Evolutionary conservation across 2,113 vertebrate genomes (phyloP), one percentile per base, ranked within the genome.

Genomic region (Gallinago jamesoni): DNA sequence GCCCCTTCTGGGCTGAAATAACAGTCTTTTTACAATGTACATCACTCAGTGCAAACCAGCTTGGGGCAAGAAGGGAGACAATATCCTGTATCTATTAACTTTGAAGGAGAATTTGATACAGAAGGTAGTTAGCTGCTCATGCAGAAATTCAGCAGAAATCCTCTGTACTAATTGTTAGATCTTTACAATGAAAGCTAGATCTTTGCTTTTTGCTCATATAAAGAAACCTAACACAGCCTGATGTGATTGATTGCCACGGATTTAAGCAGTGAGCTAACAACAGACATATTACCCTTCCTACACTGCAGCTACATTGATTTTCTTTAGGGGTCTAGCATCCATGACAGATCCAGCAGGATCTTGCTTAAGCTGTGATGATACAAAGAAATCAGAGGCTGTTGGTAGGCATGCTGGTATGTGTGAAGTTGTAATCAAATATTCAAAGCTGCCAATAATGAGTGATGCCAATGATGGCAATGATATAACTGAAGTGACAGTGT

Each of bases 371-470:
- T 86, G 47, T 47, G 73, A 70, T 50, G 66, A 22, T 25, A 48
- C 41, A 57, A 20, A 69, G 70, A 67, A 76, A 57, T 37, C 30
- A 21, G 66, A 94, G 78, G 17, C 74, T 69, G 66, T n/a, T 82
- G 37, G 53, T 21, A 86, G 72, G 89, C 68, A 62, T 19, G 59
- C 2, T 8, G 48, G 31, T 11, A 16, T 50, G 66, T 78, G 83
- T 89, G 81, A 95, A 84, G 70, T 9, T 91, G 63, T 27, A 76
- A 91, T 90, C 55, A 66, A 91, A 63, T 90, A 83, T 83, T 87
- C 87, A 77, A 76, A 67, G 57, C 77, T 97, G 87, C 79, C 91
- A 95, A 50, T 91, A 96, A 45, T 53, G 81, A 95, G 63, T 87
- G 93, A 93, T 84, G 70, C 2, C 90, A 79, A 64, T 10, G 76